Conservation (phyloP, 1,140 invertebrate genomes). For the Drosophila bocki region DNA sequence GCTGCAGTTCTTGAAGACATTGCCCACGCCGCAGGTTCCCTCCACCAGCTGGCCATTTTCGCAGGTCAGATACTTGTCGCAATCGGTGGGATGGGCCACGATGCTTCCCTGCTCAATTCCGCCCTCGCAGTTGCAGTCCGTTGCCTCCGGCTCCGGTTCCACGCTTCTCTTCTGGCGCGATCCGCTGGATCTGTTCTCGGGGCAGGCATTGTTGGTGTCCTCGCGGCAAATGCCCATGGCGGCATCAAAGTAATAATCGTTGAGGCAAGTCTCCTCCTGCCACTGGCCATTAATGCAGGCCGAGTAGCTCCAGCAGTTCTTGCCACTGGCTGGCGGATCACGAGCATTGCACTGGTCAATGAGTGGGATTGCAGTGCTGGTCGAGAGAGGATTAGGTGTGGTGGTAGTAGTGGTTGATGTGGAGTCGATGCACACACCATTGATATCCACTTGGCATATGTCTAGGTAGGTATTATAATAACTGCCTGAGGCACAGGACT, state of each 20-base stretch:
- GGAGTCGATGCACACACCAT: constrained; percentile 22
- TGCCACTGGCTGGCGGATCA: constrained; percentile 21
- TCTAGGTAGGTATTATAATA: constrained; percentile 15
- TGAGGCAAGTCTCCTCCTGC: constrained; percentile 33
- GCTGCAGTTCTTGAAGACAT: constrained; percentile 52
- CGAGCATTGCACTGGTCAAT: constrained; percentile 12
- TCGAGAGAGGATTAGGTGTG: neutral
- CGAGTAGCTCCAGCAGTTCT: constrained; percentile 51
- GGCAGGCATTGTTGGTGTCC: constrained; percentile 33
- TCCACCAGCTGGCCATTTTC: constrained; percentile 43
- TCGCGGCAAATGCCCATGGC: constrained; percentile 33
- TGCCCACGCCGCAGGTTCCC: constrained; percentile 66
- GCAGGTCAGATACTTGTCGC: constrained; percentile 70
- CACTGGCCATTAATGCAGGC: constrained; percentile 54
- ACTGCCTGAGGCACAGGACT: constrained; percentile 23
- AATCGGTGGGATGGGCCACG: constrained; percentile 59
- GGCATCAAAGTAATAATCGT: constrained; percentile 47
- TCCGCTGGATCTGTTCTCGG: constrained; percentile 41
- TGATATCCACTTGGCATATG: constrained; percentile 13
- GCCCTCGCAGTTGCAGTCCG: constrained; percentile 41
- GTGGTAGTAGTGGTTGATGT: neutral
- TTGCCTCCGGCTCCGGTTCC: constrained; percentile 3
- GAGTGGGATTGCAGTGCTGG: neutral
- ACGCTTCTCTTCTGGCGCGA: constrained; percentile 42
- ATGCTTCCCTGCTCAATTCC: constrained; percentile 54